Percentiles rank a stretch among this genome's conserved stretches.
Conservation (phyloP, 2,113 vertebrate species). For the Condylura cristata region DNA sequence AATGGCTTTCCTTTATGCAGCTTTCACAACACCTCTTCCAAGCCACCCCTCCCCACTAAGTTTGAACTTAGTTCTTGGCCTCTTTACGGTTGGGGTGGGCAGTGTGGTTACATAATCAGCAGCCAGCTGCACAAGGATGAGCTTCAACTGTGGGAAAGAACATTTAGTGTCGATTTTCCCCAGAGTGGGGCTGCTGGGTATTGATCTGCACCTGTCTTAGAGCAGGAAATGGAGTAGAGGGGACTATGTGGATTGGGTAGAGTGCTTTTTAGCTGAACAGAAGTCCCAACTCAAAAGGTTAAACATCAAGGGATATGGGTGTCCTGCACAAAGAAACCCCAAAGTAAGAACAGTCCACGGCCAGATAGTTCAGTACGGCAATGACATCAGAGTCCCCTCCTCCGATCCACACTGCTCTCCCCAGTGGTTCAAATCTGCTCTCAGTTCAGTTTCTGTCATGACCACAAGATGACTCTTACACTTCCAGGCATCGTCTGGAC, state of each 20-base stretch:
- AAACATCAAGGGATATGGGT: not conserved
- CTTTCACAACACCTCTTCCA: not conserved
- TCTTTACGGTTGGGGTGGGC: not conserved
- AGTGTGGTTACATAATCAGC: not conserved
- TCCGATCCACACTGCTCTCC: not conserved
- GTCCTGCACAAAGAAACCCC: not conserved
- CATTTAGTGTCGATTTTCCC: not conserved
- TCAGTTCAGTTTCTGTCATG: not conserved
- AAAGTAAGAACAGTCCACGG: not conserved
- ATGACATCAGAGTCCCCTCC: not conserved
- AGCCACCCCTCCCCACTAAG: not conserved
- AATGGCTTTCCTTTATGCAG: not conserved
- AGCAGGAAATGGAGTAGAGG: not conserved
- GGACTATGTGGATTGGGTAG: not conserved
- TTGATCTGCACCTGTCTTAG: not conserved
- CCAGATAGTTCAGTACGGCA: not conserved
- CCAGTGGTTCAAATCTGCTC: not conserved
- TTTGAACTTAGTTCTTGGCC: not conserved
- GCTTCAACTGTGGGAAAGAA: not conserved
- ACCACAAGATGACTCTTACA: not conserved
- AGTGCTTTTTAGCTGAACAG: constrained; percentile 30
- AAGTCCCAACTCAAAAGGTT: not conserved
- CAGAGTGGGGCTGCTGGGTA: not conserved
- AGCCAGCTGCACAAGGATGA: not conserved
- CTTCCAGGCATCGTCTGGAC: not conserved